Percentiles rank a stretch among this genome's conserved stretches.
Conservation (phyloP, 2,888 invertebrate genomes). For the Hypena proboscidalis region DNA sequence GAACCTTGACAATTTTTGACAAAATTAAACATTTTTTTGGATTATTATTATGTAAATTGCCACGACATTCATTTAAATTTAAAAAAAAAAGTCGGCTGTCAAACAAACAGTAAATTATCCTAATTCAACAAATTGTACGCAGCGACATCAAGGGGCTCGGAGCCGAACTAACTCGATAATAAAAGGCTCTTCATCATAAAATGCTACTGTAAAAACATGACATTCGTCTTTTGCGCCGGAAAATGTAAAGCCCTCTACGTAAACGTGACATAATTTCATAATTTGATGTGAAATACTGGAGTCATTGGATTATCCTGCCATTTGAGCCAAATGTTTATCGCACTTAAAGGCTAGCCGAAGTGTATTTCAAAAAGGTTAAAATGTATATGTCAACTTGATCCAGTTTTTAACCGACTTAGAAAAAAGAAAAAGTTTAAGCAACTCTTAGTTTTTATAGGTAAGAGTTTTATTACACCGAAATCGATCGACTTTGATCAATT, state of each 20-base stretch:
- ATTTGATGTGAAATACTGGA: conserved; percentile 9
- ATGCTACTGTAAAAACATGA: conserved; percentile 49
- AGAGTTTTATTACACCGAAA: too few species aligned
- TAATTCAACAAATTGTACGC: conserved; percentile 63
- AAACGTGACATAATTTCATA: conserved; percentile 13
- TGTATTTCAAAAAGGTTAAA: too few species aligned
- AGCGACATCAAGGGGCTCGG: conserved; percentile 42
- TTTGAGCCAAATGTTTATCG: neutral
- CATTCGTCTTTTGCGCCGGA: conserved; percentile 34
- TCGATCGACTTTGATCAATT: too few species aligned
- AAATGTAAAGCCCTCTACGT: conserved; percentile 21
- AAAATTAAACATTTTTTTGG: too few species aligned
- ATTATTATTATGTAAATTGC: neutral
- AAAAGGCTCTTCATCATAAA: conserved; percentile 61
- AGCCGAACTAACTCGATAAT: conserved; percentile 65
- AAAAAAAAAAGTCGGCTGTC: conserved; percentile 53
- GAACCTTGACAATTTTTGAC: too few species aligned
- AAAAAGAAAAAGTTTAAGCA: too few species aligned
- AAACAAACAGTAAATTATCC: conserved; percentile 72
- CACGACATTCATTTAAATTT: too few species aligned
- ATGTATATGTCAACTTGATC: too few species aligned
- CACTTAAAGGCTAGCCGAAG: too few species aligned
- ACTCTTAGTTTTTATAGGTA: too few species aligned
- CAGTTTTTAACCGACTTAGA: too few species aligned
- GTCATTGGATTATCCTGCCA: conserved; percentile 2